Conservation (phyloP, 1,140 invertebrate genomes). For the Drosophila orena region DNA sequence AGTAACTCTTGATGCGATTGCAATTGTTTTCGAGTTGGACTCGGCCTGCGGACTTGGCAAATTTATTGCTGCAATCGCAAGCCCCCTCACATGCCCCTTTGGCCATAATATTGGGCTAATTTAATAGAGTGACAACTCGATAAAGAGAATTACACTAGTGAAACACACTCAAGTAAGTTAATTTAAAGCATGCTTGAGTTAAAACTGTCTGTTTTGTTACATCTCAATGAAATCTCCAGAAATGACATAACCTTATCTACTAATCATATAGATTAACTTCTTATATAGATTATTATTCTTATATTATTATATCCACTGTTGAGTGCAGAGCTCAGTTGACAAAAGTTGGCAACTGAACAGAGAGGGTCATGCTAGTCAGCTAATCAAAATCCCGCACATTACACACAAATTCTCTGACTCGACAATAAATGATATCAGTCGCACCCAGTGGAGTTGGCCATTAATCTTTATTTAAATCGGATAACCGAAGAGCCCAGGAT, state of each 20-base stretch:
- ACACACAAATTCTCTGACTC: slow-evolving; percentile 40
- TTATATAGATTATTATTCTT: no score
- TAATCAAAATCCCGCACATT: slow-evolving; percentile 70
- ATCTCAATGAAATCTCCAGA: no score
- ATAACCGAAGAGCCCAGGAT: slow-evolving; percentile 12
- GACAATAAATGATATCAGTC: slow-evolving; percentile 18
- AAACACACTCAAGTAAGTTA: no score
- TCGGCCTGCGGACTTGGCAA: slow-evolving; percentile 10
- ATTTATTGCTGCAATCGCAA: slow-evolving; percentile 12
- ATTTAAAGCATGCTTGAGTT: no score
- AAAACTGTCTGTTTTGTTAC: no score
- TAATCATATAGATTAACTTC: no score
- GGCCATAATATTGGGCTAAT: background rate
- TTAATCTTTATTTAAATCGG: slow-evolving; percentile 16
- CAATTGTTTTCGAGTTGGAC: slow-evolving; percentile 64
- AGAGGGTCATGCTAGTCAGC: slow-evolving; percentile 23
- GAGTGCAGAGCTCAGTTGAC: background rate
- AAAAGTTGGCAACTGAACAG: background rate
- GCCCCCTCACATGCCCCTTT: no score
- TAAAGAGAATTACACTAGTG: background rate
- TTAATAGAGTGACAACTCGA: background rate
- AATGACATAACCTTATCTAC: no score
- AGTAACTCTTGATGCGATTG: slow-evolving; percentile 76
- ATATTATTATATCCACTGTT: no score
- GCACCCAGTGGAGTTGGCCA: background rate